phyloP scores from a whole-genome alignment of 2,113 vertebrate genomes.

The Tragelaphus imberbis region DNA sequence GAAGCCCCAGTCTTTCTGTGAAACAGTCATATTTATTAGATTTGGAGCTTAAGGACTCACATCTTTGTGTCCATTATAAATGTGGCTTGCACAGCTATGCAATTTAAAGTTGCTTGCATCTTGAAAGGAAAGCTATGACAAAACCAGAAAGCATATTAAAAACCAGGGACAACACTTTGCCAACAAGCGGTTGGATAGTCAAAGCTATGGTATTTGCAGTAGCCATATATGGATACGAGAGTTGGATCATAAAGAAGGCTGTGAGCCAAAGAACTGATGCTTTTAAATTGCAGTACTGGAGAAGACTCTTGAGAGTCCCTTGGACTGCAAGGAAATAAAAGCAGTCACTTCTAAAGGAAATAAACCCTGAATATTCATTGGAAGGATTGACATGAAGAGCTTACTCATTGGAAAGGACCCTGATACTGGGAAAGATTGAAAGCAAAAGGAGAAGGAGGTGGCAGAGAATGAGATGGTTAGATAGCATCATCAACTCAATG shows the following conservation, averaged over 20 bases:
- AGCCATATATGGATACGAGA: background rate
- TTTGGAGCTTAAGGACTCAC: background rate
- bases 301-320: background rate
- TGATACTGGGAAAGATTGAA: background rate
- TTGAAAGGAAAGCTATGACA: background rate
- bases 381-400: accelerated
- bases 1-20: background rate
- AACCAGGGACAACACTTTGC: background rate
- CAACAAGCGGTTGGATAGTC: background rate
- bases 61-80: background rate
- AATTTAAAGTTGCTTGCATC: background rate
- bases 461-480: background rate
- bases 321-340: background rate
- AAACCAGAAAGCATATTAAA: background rate
- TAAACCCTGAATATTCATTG: background rate
- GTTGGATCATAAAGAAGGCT: background rate
- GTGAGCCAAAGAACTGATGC: background rate
- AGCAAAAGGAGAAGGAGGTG: background rate
- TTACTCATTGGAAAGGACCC: background rate
- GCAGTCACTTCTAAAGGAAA: background rate
- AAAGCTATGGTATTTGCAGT: background rate
- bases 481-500: background rate
- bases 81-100: background rate
- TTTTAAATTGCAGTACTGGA: background rate
- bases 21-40: background rate